phyloP scores from a whole-genome alignment of 2,113 vertebrate genomes.

The Pampusana beccarii region DNA sequence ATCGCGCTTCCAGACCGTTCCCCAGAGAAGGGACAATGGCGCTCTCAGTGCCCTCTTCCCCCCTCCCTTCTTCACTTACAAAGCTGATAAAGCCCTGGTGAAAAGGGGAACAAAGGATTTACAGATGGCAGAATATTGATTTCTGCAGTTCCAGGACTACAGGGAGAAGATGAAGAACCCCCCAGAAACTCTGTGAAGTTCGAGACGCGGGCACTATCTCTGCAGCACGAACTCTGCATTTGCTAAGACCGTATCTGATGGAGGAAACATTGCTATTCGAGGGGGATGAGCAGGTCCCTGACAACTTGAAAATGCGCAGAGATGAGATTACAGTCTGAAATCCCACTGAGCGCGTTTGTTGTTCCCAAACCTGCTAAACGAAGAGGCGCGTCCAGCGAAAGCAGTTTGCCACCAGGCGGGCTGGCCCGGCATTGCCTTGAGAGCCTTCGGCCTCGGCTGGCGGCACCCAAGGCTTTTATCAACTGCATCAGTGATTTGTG shows the following conservation, averaged over 20 bases:
- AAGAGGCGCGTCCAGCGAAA: not conserved
- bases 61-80: not conserved
- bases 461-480: not conserved
- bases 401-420: slow-evolving; percentile 75
- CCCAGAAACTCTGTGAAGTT: slow-evolving; percentile 32
- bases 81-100: slow-evolving; percentile 38
- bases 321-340: slow-evolving; percentile 22
- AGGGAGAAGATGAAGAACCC: not conserved
- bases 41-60: not conserved
- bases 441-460: not conserved
- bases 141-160: not conserved
- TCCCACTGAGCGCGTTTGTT: not conserved
- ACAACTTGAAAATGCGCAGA: not conserved
- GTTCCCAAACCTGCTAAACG: not conserved
- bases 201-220: not conserved
- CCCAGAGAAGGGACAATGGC: slow-evolving; percentile 54
- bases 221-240: not conserved
- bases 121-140: slow-evolving; percentile 61
- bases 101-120: slow-evolving; percentile 55
- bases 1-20: slow-evolving; percentile 62
- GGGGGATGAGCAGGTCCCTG: not conserved
- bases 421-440: slow-evolving; percentile 35
- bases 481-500: fast-evolving
- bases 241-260: not conserved
- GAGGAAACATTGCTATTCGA: not conserved